Percentiles rank a stretch among this genome's conserved stretches.
phyloP scores from a whole-genome alignment of 2,113 vertebrate species.

The Phylloscopus whistleri region DNA sequence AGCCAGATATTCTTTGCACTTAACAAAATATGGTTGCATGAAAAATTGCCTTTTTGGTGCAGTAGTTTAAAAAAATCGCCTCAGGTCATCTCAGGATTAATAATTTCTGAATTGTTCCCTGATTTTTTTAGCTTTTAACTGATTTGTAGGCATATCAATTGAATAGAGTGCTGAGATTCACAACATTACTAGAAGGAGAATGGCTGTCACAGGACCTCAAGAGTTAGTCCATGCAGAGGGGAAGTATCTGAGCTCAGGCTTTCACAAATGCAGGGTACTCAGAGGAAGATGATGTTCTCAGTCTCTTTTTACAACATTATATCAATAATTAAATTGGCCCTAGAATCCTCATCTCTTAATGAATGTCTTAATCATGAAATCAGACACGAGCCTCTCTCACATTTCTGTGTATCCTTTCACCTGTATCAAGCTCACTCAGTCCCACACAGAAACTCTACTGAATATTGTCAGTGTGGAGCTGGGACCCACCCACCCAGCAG shows the following conservation, averaged over 20 bases:
- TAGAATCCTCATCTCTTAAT: not conserved
- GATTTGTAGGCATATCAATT: not conserved
- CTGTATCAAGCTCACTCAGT: not conserved
- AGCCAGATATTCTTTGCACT: not conserved
- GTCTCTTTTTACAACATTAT: not conserved
- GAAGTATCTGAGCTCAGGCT: not conserved
- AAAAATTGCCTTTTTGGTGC: not conserved
- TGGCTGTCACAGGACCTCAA: not conserved
- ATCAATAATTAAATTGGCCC: not conserved
- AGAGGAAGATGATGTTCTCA: not conserved
- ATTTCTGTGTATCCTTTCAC: not conserved
- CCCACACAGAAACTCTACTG: not conserved
- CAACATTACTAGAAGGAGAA: not conserved
- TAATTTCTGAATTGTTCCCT: not conserved
- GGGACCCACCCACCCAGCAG: not conserved
- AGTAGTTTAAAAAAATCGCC: not conserved
- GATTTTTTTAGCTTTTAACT: not conserved
- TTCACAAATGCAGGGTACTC: not conserved
- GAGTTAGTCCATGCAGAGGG: not conserved
- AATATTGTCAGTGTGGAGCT: not conserved
- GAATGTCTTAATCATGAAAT: not conserved
- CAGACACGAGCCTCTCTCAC: fast-evolving
- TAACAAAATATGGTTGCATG: not conserved
- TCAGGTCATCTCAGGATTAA: not conserved
- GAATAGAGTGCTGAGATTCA: not conserved